phyloP scores from a whole-genome alignment of 2,888 invertebrate genomes.

The Drosophila austrosaltans region DNA sequence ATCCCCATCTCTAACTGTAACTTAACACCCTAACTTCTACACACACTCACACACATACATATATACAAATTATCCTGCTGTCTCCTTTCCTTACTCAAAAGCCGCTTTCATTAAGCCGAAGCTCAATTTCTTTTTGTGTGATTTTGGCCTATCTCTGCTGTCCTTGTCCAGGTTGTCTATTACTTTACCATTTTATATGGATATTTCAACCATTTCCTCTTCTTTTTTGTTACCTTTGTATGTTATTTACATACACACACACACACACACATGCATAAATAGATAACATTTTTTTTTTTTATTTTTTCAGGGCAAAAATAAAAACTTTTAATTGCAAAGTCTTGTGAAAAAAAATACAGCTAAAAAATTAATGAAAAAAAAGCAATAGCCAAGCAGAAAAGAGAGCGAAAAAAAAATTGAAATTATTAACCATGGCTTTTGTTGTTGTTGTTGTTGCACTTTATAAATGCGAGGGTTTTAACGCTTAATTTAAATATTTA shows the following conservation, averaged over 20 bases:
- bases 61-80: background rate
- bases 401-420: conserved; percentile 20
- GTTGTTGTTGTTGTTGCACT: conserved; percentile 22
- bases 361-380: conserved; percentile 17
- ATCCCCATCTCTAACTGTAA: conserved; percentile 5
- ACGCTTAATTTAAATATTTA: conserved; percentile 50
- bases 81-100: conserved; percentile 9
- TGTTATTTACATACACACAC: conserved; percentile 47
- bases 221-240: conserved; percentile 39
- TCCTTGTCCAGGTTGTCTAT: conserved; percentile 49
- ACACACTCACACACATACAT: background rate
- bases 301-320: background rate
- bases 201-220: conserved; percentile 15
- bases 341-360: conserved; percentile 22
- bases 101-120: conserved; percentile 62
- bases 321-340: conserved; percentile 65
- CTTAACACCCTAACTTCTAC: background rate
- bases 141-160: conserved; percentile 18
- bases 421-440: conserved; percentile 40
- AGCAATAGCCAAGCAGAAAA: background rate
- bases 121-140: conserved; percentile 55
- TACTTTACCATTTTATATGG: conserved; percentile 31
- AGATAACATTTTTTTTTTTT: background rate
- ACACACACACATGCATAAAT: conserved; percentile 28
- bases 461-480: conserved; percentile 14